Conservation (phyloP, 2,797 vertebrate species). For the Gallinago solitaria region DNA sequence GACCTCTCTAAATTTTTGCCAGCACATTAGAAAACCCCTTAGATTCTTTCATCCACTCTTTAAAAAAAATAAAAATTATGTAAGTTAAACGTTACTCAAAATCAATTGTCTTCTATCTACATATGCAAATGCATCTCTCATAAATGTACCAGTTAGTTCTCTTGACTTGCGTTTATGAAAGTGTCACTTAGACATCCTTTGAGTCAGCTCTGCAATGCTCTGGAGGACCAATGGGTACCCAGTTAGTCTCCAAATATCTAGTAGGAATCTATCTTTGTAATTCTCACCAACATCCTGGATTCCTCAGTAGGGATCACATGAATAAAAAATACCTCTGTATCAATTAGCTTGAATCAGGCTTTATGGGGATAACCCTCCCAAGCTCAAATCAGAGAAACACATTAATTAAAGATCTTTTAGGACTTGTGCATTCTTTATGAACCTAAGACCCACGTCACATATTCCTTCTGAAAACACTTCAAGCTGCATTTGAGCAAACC, state of each 20-base stretch:
- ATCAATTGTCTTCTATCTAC: not conserved
- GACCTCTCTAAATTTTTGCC: not conserved
- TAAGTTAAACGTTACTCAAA: not conserved
- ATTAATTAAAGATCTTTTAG: not conserved
- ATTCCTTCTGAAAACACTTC: not conserved
- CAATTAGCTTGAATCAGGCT: not conserved
- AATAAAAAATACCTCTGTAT: not conserved
- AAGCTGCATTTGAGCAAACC: not conserved
- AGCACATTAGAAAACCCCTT: not conserved
- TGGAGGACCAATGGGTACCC: not conserved
- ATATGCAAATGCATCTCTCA: not conserved
- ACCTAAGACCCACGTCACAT: not conserved
- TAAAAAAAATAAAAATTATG: not conserved
- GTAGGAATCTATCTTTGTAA: not conserved
- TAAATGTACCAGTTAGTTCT: not conserved
- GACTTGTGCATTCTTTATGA: not conserved
- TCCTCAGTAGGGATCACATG: not conserved
- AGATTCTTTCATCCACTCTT: not conserved
- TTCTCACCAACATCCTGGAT: not conserved
- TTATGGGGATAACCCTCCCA: not conserved
- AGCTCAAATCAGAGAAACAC: not conserved
- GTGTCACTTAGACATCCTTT: not conserved
- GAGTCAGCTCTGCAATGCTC: not conserved
- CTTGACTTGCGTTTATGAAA: not conserved
- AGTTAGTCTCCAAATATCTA: not conserved